Evolutionary conservation across 2,797 vertebrate species (phyloP).

Genomic region (Ctenopoma kingsleyae): DNA sequence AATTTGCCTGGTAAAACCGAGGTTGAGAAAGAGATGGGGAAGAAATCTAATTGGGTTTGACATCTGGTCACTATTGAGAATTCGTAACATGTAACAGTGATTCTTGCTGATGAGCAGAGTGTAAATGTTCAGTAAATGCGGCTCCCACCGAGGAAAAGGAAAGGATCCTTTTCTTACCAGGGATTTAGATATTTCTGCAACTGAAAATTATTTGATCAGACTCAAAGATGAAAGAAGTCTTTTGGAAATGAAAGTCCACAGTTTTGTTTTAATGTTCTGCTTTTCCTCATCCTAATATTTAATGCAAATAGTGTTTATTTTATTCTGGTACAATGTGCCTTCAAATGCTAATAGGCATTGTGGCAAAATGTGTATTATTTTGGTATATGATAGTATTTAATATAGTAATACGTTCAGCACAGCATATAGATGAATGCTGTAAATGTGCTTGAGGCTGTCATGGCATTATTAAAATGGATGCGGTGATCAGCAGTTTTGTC

Average conservation of each 20-base stretch:
- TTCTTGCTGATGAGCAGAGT: not conserved
- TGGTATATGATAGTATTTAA: constrained; percentile 15
- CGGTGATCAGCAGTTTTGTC: constrained; percentile 71
- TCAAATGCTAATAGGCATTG: constrained; percentile 17
- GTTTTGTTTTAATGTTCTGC: not conserved
- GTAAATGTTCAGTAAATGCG: not conserved
- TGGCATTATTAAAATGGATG: constrained; percentile 63
- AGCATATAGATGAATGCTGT: constrained; percentile 48
- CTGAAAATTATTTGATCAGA: not conserved
- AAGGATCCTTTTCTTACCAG: not conserved
- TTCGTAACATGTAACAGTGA: not conserved
- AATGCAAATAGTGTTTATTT: not conserved
- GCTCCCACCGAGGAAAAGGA: not conserved
- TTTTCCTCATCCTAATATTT: not conserved
- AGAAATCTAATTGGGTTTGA: constrained; percentile 26
- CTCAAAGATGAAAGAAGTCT: not conserved
- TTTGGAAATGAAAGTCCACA: not conserved
- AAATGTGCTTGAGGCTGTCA: constrained; percentile 51
- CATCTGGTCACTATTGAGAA: constrained; percentile 8
- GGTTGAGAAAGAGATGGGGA: constrained; percentile 17
- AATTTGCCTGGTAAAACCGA: constrained; percentile 46
- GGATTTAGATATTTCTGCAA: not conserved
- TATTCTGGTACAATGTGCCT: not conserved
- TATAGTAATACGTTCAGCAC: constrained; percentile 3
- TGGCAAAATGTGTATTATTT: constrained; percentile 14